A percentile compares a stretch with the other conserved stretches of the same genome.
phyloP scores from a whole-genome alignment of 2,113 vertebrate species.

The Limnothrissa miodon region DNA sequence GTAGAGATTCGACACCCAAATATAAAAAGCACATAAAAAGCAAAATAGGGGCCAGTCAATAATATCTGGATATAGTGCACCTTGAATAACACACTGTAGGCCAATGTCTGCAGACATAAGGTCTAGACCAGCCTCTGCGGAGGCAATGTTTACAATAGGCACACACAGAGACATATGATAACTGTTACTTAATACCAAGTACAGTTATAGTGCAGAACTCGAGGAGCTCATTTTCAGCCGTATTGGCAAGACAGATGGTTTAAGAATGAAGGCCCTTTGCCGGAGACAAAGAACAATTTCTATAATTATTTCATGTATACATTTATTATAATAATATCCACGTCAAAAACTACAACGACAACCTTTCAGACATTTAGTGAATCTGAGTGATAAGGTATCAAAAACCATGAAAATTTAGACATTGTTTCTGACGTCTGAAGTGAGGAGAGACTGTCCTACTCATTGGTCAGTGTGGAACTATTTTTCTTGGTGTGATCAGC shows the following conservation, averaged over 20 bases:
- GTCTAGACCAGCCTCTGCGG: background rate
- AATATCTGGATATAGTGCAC: constrained; percentile 21
- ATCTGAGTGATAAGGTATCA: no score
- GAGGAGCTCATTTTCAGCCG: background rate
- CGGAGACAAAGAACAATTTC: no score
- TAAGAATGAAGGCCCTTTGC: background rate
- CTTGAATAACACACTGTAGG: constrained; percentile 38
- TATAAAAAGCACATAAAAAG: constrained; percentile 31
- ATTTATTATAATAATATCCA: no score
- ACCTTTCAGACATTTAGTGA: no score
- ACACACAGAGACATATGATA: background rate
- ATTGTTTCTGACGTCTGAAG: no score
- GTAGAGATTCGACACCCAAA: background rate
- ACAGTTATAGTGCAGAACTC: background rate
- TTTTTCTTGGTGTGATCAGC: no score
- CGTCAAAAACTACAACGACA: no score
- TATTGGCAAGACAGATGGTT: background rate
- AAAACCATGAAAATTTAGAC: no score
- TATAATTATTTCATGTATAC: no score
- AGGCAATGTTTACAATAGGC: background rate
- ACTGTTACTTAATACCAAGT: background rate
- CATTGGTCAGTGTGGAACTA: no score
- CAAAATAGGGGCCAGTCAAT: constrained; percentile 32
- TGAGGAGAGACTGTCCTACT: no score
- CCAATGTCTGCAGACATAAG: constrained; percentile 22